These are phyloP conservation scores for Limonius californicus DNA, from an alignment of 1,140 invertebrate genomes.

Conservation along the genomic window DNA sequence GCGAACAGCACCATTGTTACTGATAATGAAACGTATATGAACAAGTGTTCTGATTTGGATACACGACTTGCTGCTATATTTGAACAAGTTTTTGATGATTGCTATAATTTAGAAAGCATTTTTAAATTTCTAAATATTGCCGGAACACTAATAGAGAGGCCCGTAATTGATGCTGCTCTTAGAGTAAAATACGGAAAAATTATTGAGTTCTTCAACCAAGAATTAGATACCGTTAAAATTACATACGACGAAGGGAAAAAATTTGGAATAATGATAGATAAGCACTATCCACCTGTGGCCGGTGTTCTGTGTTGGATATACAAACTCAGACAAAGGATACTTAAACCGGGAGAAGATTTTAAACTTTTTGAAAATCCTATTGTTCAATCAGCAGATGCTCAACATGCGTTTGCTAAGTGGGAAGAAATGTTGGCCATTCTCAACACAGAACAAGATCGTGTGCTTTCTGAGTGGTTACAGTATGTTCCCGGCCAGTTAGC, in stretches of 20 bases:
- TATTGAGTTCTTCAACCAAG: slow-evolving; percentile 57
- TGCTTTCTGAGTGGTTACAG: slow-evolving; percentile 45
- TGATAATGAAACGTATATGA: slow-evolving; percentile 60
- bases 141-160: slow-evolving; percentile 66
- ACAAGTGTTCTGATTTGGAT: slow-evolving; percentile 63
- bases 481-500: slow-evolving; percentile 43
- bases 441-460: slow-evolving; percentile 36
- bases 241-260: slow-evolving; percentile 51
- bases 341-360: slow-evolving; percentile 58
- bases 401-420: slow-evolving; percentile 42
- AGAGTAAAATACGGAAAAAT: slow-evolving; percentile 57
- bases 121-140: slow-evolving; percentile 68
- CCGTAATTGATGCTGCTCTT: slow-evolving; percentile 65
- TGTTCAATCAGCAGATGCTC: slow-evolving; percentile 37
- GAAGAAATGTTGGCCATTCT: slow-evolving; percentile 45
- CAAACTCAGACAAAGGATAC: slow-evolving; percentile 61
- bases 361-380: slow-evolving; percentile 52
- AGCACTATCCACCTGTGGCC: slow-evolving; percentile 68
- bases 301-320: slow-evolving; percentile 68
- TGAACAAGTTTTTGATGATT: slow-evolving; percentile 72
- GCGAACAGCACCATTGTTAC: slow-evolving; percentile 61
- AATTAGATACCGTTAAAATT: slow-evolving; percentile 63
- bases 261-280: slow-evolving; percentile 56
- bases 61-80: slow-evolving; percentile 70
- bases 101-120: slow-evolving; percentile 62